phyloP scores from a whole-genome alignment of 2,113 vertebrate genomes.

The Tenebrosternarchus preto region DNA sequence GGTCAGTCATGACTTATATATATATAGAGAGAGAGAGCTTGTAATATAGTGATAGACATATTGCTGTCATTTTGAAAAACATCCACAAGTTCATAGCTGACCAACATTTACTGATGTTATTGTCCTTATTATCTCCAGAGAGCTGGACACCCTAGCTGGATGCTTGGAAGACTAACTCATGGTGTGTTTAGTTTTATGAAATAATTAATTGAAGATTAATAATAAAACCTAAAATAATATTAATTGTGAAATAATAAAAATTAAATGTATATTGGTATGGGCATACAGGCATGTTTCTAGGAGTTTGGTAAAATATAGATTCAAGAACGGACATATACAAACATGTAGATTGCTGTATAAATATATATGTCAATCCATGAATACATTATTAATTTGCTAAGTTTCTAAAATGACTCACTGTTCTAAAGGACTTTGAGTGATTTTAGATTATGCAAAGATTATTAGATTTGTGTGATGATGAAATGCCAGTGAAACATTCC shows the following conservation, averaged over 20 bases:
- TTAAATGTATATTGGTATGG: not conserved
- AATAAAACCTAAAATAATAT: not conserved
- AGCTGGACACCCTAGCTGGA: slow-evolving; percentile 82
- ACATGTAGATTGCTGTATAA: no score
- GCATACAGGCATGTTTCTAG: not conserved
- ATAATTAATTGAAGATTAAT: no score
- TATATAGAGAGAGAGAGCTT: not conserved
- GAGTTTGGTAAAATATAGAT: not conserved
- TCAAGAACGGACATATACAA: not conserved
- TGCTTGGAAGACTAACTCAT: slow-evolving; percentile 86
- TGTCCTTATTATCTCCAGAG: slow-evolving; percentile 83
- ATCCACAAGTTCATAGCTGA: slow-evolving; percentile 10
- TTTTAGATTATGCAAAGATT: not conserved
- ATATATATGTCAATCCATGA: not conserved
- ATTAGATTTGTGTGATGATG: slow-evolving; percentile 1
- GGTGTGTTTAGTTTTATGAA: slow-evolving; percentile 79
- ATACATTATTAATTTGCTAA: not conserved
- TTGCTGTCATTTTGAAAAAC: not conserved
- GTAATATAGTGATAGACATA: not conserved
- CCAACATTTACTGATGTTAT: not conserved
- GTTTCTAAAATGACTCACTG: not conserved
- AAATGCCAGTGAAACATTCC: not conserved
- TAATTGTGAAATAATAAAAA: not conserved
- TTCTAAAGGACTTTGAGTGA: not conserved
- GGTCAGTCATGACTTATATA: not conserved